Evolutionary conservation across 92 coral and sea anemone genomes (phyloP).

Genomic region (Diadumene lineata): DNA sequence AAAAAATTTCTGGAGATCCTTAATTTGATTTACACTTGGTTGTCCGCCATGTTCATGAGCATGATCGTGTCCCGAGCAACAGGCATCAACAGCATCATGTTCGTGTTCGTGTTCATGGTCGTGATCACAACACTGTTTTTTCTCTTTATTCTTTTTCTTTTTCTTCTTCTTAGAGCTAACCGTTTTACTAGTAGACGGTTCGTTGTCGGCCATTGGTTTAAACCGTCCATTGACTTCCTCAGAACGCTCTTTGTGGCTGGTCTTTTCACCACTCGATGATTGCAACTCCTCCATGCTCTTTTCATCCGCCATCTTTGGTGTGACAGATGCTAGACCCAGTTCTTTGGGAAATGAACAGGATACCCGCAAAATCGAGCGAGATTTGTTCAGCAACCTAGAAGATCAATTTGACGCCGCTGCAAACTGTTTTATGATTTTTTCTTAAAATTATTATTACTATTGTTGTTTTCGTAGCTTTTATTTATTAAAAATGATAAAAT

Average conservation of each 20-base stretch:
- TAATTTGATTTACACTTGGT: conserved; percentile 33
- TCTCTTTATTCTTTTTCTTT: conserved; percentile 77
- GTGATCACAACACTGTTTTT: conserved; percentile 54
- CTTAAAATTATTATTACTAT: no score
- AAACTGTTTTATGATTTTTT: no score
- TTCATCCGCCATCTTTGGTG: conserved; percentile 73
- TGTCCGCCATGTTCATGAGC: conserved; percentile 16
- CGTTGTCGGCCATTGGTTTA: conserved; percentile 42
- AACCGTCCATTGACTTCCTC: conserved; percentile 64
- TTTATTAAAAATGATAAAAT: no score
- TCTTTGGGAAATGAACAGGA: conserved; percentile 23
- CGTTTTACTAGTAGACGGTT: conserved; percentile 33
- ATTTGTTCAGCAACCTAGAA: no score
- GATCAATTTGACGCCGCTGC: no score
- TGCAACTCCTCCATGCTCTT: conserved; percentile 52
- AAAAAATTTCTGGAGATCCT: conserved; percentile 71
- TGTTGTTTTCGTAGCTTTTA: no score
- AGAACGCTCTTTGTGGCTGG: conserved; percentile 23
- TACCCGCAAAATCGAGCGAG: not conserved
- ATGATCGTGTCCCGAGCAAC: conserved; percentile 30
- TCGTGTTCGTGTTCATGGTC: not conserved
- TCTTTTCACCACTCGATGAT: conserved; percentile 44
- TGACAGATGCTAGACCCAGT: conserved; percentile 58
- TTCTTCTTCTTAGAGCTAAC: conserved; percentile 84
- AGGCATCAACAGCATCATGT: conserved; percentile 19